phyloP scores from a whole-genome alignment of 23 tunicate genomes.

The Botrylloides violaceus region DNA sequence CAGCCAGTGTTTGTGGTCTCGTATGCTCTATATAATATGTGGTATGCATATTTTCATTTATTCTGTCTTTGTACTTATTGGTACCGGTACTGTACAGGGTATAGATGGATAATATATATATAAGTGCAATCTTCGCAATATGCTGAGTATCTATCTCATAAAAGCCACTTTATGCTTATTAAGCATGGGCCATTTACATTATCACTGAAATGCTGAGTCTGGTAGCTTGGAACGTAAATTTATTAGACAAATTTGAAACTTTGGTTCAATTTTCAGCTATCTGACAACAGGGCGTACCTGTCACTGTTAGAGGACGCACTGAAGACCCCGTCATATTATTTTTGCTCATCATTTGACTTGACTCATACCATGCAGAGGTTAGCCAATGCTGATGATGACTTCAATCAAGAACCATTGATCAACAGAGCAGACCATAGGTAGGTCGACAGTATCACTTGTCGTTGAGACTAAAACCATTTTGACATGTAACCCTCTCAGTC shows the following conservation, averaged over 20 bases:
- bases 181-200: background rate
- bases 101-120: too few species aligned
- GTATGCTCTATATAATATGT: too few species aligned
- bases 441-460: too few species aligned
- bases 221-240: background rate
- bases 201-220: background rate
- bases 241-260: too few species aligned
- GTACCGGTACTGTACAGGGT: too few species aligned
- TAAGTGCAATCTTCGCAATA: too few species aligned
- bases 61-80: too few species aligned
- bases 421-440: constrained; percentile 75
- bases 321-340: constrained; percentile 51
- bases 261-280: constrained; percentile 43
- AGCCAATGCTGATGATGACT: constrained; percentile 33
- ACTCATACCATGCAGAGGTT: constrained; percentile 95
- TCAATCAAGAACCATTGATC: constrained; percentile 31
- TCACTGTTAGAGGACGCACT: constrained; percentile 69
- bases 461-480: too few species aligned
- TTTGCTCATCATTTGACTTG: constrained; percentile 71
- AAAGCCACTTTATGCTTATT: background rate
- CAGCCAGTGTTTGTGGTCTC: too few species aligned
- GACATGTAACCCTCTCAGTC: too few species aligned
- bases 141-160: too few species aligned
- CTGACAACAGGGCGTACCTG: constrained; percentile 57
- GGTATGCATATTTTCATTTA: too few species aligned